phyloP scores from a whole-genome alignment of 2,888 invertebrate species.

The Eupeodes luniger region DNA sequence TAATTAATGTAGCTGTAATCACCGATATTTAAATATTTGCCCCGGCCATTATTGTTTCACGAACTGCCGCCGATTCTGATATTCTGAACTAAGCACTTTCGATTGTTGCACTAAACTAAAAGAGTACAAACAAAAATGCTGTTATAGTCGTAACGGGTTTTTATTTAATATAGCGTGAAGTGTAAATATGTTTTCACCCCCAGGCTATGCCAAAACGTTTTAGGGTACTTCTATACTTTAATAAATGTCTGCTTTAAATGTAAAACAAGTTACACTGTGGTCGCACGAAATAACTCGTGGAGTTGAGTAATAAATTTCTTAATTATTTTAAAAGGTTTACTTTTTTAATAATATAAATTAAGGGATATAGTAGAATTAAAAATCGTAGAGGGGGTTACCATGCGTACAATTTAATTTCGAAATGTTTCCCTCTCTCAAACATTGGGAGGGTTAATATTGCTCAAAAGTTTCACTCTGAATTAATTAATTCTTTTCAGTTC shows the following conservation, averaged over 20 bases:
- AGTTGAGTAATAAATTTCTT: no score
- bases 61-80: conserved; percentile 46
- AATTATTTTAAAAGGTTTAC: no score
- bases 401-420: no score
- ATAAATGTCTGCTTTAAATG: conserved; percentile 1
- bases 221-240: conserved; percentile 47
- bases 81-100: conserved; percentile 71
- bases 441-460: no score
- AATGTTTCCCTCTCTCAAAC: no score
- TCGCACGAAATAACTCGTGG: no score
- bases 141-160: conserved; percentile 36
- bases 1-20: not conserved
- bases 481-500: no score
- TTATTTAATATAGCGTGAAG: conserved; percentile 18
- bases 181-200: conserved; percentile 63
- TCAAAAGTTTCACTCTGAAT: no score
- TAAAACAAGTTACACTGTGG: no score
- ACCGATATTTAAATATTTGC: not conserved
- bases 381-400: no score
- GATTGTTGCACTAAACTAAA: conserved; percentile 69
- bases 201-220: conserved; percentile 5
- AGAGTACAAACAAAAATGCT: conserved; percentile 23
- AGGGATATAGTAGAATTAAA: no score
- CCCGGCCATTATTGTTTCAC: conserved; percentile 10
- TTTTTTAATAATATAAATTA: no score